Conservation (phyloP, 2,888 invertebrate genomes). For the Cephus rjabovi region DNA sequence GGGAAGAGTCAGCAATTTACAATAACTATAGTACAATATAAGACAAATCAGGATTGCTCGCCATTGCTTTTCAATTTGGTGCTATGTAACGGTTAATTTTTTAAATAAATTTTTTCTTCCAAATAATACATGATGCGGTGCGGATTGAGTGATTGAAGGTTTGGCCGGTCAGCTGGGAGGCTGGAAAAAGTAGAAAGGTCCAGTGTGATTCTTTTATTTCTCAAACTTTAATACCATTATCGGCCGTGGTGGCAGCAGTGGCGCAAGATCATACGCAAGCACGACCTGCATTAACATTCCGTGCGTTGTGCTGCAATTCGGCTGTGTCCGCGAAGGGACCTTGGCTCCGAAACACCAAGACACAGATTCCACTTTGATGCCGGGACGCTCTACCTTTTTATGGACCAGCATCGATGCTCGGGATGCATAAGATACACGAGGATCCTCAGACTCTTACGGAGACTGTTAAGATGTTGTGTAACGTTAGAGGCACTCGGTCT, state of each 20-base stretch:
- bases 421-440: neutral
- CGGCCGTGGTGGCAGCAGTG: neutral
- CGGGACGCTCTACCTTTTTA: neutral
- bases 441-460: neutral
- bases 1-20: neutral
- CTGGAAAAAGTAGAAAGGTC: neutral
- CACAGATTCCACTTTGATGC: slow-evolving; percentile 25
- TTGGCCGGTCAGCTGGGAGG: neutral
- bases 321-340: slow-evolving; percentile 44
- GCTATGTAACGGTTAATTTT: neutral
- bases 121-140: neutral
- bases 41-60: neutral
- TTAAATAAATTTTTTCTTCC: neutral
- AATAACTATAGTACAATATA: neutral
- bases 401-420: neutral
- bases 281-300: slow-evolving; percentile 56
- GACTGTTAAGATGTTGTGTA: neutral
- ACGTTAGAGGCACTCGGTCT: neutral
- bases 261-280: slow-evolving; percentile 14
- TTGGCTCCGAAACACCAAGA: slow-evolving; percentile 61
- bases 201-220: neutral
- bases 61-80: neutral
- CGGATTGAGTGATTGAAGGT: neutral
- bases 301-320: slow-evolving; percentile 50
- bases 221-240: neutral